Base-by-base conservation (phyloP, 2,113 vertebrate species). In the Trochalopteron elliotii region DNA sequence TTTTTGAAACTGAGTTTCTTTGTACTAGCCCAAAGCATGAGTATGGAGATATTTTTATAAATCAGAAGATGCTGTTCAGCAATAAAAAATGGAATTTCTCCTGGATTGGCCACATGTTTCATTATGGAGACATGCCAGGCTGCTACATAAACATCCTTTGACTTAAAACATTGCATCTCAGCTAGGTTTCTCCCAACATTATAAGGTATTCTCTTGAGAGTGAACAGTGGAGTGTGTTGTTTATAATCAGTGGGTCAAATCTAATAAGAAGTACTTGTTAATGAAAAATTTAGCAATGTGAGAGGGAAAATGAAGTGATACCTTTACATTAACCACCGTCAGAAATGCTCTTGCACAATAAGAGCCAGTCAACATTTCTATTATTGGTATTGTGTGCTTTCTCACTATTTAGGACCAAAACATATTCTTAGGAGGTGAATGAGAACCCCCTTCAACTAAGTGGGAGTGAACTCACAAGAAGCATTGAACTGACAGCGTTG, bases 131-230 rank as follows among this genome's bases (percentile, higher is more conserved):
- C 14, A 8, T 75, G 80, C 72, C 80, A 96, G 56, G 25, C 69
- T 92, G 64, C 60, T 93, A 60, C 64, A 70, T 81, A 93, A 94
- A 84, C 52, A 75, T 78, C 18, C 77, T 90, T 81, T 89, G 60
- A 45, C 76, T 90, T 63, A 75, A 71, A 86, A 55, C 59, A 47
- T 21, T 39, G 19, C 44, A n/a, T 85, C 76, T 87, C 33, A 1
- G 17, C 39, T 75, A 11, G 27, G 47, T 89, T 94, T 87, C 68
- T 81, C 78, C 35, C n/a, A 67, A 31, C 31, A 25, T 42, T 27
- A 2, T 24, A 55, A 74, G 27, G 39, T 52, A 83, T 83, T 75
- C 68, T 80, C 47, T 63, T 55, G 56, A 56, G 52, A 53, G 10
- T 35, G 68, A 88, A 50, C 45, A 74, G 63, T 40, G 61, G 24